Percentiles rank a stretch among this genome's conserved stretches.
Conservation (phyloP, 2,113 vertebrate species). For the Lampris incognitus region DNA sequence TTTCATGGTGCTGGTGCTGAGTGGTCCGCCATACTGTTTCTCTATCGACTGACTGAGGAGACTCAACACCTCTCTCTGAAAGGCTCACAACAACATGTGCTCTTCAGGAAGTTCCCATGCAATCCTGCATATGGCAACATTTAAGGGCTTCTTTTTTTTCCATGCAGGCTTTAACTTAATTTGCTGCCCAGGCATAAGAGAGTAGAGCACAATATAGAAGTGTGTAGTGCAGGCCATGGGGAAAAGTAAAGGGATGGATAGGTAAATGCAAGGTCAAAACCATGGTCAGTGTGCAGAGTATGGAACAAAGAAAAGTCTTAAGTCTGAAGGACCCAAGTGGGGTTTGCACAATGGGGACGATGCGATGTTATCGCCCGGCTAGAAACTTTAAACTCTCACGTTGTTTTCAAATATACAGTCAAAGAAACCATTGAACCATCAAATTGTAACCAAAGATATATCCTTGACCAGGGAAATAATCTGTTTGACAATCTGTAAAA, state of each 20-base stretch:
- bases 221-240: constrained; percentile 72
- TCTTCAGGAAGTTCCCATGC: constrained; percentile 86
- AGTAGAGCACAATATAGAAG: constrained; percentile 78
- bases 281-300: constrained; percentile 41
- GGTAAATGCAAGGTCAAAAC: constrained; percentile 47
- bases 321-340: constrained; percentile 10
- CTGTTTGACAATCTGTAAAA: background rate
- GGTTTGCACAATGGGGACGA: constrained; percentile 34
- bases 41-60: constrained; percentile 66
- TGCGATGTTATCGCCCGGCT: constrained; percentile 13
- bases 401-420: constrained; percentile 26
- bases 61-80: constrained; percentile 84
- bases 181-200: constrained; percentile 80
- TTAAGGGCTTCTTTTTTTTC: constrained; percentile 84
- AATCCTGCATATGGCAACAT: constrained; percentile 87
- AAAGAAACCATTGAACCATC: background rate
- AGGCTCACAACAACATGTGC: constrained; percentile 83
- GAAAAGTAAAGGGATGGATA: constrained; percentile 61
- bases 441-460: background rate
- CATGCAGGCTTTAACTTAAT: constrained; percentile 84
- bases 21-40: constrained; percentile 44
- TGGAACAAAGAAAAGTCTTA: constrained; percentile 31
- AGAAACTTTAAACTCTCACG: background rate
- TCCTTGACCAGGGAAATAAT: background rate
- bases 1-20: constrained; percentile 57